Evolutionary conservation across 2,888 invertebrate species (phyloP).

Genomic region (Proisotoma minuta): DNA sequence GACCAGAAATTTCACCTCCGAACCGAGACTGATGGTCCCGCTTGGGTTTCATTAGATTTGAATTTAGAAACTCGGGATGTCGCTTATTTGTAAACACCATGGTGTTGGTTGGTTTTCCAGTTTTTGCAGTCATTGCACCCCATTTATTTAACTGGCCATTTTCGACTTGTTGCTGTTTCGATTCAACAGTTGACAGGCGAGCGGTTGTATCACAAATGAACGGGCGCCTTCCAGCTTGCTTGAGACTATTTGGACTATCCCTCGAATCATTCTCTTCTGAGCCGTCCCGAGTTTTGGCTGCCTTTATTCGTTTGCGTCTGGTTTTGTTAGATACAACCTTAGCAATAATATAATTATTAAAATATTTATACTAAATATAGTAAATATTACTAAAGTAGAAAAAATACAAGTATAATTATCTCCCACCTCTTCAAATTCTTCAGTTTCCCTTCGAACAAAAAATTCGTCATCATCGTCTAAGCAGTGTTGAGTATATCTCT

Average conservation of each 20-base stretch:
- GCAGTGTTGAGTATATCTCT: not conserved
- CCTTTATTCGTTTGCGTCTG: conserved; percentile 9
- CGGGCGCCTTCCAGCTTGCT: not conserved
- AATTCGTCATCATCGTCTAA: conserved; percentile 8
- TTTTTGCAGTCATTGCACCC: too few species aligned
- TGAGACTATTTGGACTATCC: not conserved
- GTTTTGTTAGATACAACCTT: conserved; percentile 21
- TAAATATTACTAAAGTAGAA: not conserved
- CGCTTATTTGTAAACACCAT: not conserved
- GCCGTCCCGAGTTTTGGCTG: conserved; percentile 8
- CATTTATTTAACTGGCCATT: too few species aligned
- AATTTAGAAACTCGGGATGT: too few species aligned
- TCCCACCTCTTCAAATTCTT: conserved; percentile 20
- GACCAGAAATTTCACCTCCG: not conserved
- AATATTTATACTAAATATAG: not conserved
- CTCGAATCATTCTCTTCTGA: conserved; percentile 7
- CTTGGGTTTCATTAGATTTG: too few species aligned
- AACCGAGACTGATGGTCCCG: not conserved
- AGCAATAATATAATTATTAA: not conserved
- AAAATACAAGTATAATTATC: not conserved
- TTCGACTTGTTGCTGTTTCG: too few species aligned
- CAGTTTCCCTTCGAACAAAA: conserved; percentile 5
- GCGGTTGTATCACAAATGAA: not conserved
- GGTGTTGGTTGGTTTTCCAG: too few species aligned
- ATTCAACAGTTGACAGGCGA: too few species aligned